phyloP scores from a whole-genome alignment of 92 coral and sea anemone species.

The Hydrozoanthus gracilis region DNA sequence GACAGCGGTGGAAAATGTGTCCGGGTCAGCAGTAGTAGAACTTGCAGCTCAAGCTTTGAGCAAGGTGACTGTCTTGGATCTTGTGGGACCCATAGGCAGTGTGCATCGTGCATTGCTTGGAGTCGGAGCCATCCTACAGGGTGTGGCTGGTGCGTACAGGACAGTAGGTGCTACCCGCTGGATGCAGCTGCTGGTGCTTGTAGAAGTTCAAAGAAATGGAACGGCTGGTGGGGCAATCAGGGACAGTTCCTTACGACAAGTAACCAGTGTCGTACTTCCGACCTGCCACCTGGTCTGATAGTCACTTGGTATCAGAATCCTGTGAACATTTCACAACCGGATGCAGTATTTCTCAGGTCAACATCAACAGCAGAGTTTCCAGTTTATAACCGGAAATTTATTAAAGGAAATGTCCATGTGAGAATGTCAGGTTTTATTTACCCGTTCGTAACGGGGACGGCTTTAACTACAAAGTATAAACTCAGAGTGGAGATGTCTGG shows the following conservation, averaged over 20 bases:
- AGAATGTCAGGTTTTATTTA: conserved; percentile 74
- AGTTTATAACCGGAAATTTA: not conserved
- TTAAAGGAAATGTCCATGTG: not conserved
- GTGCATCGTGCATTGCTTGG: conserved; percentile 80
- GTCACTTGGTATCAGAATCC: conserved; percentile 28
- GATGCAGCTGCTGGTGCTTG: conserved; percentile 79
- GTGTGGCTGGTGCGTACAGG: conserved; percentile 99
- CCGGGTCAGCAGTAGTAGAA: conserved; percentile 40
- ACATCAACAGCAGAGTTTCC: conserved; percentile 33
- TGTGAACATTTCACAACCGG: conserved; percentile 58
- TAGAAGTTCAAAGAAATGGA: conserved; percentile 32
- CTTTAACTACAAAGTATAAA: conserved; percentile 27
- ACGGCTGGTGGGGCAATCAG: conserved; percentile 96
- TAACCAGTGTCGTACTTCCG: conserved; percentile 71
- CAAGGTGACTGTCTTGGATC: conserved; percentile 59
- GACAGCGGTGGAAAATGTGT: conserved; percentile 39
- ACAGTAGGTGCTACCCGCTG: conserved; percentile 85
- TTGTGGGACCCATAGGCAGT: conserved; percentile 68
- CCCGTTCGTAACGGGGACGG: conserved; percentile 62
- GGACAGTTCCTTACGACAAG: conserved; percentile 70
- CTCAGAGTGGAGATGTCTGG: not conserved
- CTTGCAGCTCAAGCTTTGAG: conserved; percentile 52
- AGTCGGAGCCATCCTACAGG: conserved; percentile 48
- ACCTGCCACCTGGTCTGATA: conserved; percentile 89
- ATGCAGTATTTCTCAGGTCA: conserved; percentile 56